Percentiles rank a stretch among this genome's conserved stretches.
These are phyloP conservation scores for Petaurus breviceps DNA, from an alignment of 2,113 vertebrate species.

Conservation along the genomic window DNA sequence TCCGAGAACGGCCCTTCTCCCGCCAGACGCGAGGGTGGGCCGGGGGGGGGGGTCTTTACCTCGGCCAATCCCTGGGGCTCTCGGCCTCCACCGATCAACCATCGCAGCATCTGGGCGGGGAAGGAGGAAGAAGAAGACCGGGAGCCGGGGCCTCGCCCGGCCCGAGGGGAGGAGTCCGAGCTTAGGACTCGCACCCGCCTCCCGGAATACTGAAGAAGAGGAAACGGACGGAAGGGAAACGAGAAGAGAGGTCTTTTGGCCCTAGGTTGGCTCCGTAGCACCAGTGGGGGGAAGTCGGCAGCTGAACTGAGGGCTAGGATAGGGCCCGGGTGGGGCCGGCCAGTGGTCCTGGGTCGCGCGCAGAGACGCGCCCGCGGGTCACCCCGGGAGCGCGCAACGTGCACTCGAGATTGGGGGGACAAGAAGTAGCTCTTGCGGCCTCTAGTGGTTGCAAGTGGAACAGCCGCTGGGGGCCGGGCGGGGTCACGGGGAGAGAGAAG, in stretches of 20 bases:
- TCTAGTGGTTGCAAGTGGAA: background rate
- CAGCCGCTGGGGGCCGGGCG: rapidly evolving
- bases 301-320: background rate
- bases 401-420: background rate
- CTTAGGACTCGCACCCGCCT: background rate
- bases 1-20: background rate
- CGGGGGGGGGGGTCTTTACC: conserved; percentile 83
- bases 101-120: conserved; percentile 89
- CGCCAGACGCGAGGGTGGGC: background rate
- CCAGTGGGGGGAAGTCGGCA: background rate
- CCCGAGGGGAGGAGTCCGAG: background rate
- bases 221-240: background rate
- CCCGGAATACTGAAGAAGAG: background rate
- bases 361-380: background rate
- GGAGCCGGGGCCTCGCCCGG: background rate
- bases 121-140: background rate
- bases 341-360: rapidly evolving
- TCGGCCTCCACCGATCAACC: conserved; percentile 93
- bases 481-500: rapidly evolving
- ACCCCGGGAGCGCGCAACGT: background rate
- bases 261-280: background rate
- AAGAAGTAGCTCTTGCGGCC: background rate
- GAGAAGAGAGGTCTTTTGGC: background rate
- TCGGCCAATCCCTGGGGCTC: conserved; percentile 91
- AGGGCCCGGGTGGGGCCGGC: background rate